Conservation (phyloP, 2,797 vertebrate species). For the Tragopan temminckii region DNA sequence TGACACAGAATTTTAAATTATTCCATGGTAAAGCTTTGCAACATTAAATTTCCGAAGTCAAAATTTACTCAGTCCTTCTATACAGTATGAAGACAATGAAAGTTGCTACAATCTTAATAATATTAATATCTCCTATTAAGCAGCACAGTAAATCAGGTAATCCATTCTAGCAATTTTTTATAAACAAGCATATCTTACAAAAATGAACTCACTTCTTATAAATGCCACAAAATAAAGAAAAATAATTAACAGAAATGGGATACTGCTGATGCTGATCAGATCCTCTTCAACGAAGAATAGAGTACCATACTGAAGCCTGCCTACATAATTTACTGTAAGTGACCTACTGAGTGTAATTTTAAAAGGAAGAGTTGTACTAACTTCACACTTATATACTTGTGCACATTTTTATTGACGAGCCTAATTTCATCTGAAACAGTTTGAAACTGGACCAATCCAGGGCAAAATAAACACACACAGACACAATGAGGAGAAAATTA, state of each 20-base stretch:
- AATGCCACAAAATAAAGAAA: not conserved
- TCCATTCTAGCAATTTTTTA: not conserved
- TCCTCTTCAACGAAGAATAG: not conserved
- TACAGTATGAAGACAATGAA: not conserved
- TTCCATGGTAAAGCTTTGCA: not conserved
- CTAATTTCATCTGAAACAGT: not conserved
- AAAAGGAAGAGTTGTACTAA: not conserved
- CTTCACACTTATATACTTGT: not conserved
- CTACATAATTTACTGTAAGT: not conserved
- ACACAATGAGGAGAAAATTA: not conserved
- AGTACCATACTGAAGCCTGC: not conserved
- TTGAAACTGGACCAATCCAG: not conserved
- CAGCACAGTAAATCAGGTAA: not conserved
- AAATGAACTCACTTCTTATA: not conserved
- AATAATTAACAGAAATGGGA: not conserved
- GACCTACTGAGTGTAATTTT: not conserved
- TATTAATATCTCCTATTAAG: not conserved
- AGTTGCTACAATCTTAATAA: not conserved
- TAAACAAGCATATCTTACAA: not conserved
- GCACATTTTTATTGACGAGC: not conserved
- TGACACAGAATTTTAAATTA: not conserved
- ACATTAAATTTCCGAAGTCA: not conserved
- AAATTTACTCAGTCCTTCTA: not conserved
- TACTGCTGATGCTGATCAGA: not conserved
- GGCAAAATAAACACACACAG: not conserved